A percentile compares a stretch with the other conserved stretches of the same genome.
Evolutionary conservation across 2,888 invertebrate species (phyloP).

Genomic region (Acrocyrtus sp.): DNA sequence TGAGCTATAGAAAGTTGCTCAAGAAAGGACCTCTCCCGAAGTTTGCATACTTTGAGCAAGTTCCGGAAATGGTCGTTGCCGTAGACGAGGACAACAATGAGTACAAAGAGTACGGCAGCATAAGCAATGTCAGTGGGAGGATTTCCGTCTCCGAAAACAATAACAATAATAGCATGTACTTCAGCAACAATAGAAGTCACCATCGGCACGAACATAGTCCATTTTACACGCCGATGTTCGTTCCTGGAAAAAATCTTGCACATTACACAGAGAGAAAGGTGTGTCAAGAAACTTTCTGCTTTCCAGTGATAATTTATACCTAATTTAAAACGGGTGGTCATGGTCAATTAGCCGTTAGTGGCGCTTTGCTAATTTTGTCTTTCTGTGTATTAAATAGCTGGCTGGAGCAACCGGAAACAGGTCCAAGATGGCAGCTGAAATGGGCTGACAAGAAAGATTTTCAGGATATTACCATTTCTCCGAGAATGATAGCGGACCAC

Average conservation of each 20-base stretch:
- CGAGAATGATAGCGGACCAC: conserved; percentile 86
- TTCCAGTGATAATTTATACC: too few relatives aligned
- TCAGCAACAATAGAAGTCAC: conserved; percentile 2
- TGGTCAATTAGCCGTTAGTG: too few relatives aligned
- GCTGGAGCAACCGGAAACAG: conserved; percentile 46
- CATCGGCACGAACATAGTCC: conserved; percentile 40
- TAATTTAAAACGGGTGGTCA: too few relatives aligned
- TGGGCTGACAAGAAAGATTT: conserved; percentile 86
- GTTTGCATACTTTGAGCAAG: conserved; percentile 39
- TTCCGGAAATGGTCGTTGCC: conserved; percentile 21
- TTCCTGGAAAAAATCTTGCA: conserved; percentile 85
- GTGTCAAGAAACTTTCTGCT: too few relatives aligned
- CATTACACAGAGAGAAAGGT: conserved; percentile 76
- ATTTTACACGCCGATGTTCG: conserved; percentile 70
- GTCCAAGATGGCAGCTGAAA: conserved; percentile 65
- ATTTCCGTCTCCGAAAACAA: neutral
- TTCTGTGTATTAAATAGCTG: conserved; percentile 42
- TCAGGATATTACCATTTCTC: conserved; percentile 83
- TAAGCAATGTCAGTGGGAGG: neutral
- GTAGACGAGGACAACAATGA: conserved; percentile 33
- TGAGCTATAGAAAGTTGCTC: conserved; percentile 16
- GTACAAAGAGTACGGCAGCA: conserved; percentile 27
- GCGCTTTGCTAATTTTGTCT: too few relatives aligned
- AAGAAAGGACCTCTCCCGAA: conserved; percentile 23
- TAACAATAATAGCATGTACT: neutral